phyloP scores from a whole-genome alignment of 2,888 invertebrate species.

The Polyommatus iphigenia region DNA sequence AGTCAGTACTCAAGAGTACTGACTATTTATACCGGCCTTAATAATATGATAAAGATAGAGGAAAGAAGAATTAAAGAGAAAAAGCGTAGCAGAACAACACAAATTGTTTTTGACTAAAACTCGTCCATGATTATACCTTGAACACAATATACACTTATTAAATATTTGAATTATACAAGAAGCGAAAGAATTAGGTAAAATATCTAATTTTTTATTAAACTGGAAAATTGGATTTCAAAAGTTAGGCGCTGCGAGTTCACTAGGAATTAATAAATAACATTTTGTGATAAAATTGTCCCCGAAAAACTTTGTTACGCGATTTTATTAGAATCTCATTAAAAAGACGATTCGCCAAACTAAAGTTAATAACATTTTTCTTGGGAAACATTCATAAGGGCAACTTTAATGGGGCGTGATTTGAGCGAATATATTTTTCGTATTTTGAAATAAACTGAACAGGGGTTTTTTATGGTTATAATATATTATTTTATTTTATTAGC shows the following conservation, averaged over 20 bases:
- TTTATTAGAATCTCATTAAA: conserved; percentile 7
- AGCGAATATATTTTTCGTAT: no score
- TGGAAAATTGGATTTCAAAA: not conserved
- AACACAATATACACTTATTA: not conserved
- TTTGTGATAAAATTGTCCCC: not conserved
- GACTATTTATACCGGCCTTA: no score
- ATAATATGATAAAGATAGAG: no score
- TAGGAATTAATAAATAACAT: not conserved
- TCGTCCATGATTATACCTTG: not conserved
- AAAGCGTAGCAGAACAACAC: not conserved
- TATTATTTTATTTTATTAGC: no score
- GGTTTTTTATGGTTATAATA: no score
- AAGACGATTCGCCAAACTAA: not conserved
- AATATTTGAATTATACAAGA: not conserved
- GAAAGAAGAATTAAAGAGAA: no score
- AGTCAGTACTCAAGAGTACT: no score
- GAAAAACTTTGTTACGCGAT: not conserved
- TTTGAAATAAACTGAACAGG: no score
- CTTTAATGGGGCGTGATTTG: no score
- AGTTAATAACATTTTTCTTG: not conserved
- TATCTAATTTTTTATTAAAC: not conserved
- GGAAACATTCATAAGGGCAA: not conserved
- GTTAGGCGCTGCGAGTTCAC: not conserved
- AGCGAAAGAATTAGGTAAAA: not conserved
- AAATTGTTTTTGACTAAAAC: not conserved